A percentile compares a stretch with the other conserved stretches of the same genome.
phyloP scores from a whole-genome alignment of 2,113 vertebrate genomes.

The Kryptolebias marmoratus region DNA sequence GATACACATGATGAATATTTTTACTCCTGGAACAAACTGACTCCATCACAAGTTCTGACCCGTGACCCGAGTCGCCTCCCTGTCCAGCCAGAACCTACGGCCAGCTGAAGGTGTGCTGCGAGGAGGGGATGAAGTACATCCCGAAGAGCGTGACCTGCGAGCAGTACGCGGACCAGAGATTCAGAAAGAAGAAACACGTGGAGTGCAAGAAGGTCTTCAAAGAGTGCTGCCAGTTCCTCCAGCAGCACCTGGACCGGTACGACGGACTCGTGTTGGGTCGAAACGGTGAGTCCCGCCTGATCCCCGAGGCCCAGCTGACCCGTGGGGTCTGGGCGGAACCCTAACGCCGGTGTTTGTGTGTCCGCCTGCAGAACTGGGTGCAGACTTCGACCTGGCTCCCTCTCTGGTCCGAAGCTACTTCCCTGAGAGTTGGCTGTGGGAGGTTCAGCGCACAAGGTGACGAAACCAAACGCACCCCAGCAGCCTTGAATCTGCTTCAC shows the following conservation, averaged over 20 bases:
- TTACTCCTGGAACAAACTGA: too few relatives aligned
- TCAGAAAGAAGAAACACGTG: rapidly evolving
- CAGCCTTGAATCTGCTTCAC: background rate
- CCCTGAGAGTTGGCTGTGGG: slow-evolving; percentile 97
- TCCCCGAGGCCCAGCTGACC: background rate
- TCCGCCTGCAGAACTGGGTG: slow-evolving; percentile 74
- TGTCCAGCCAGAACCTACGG: background rate
- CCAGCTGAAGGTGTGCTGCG: slow-evolving; percentile 60
- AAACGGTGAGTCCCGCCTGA: slow-evolving; percentile 76
- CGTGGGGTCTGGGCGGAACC: background rate
- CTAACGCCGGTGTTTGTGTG: slow-evolving; percentile 1
- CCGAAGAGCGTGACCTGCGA: slow-evolving; percentile 75
- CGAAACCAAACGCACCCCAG: slow-evolving; percentile 7
- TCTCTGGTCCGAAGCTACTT: slow-evolving; percentile 89
- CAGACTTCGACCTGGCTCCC: slow-evolving; percentile 71
- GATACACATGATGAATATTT: too few relatives aligned
- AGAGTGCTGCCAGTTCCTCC: slow-evolving; percentile 79
- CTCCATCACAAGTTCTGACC: too few relatives aligned
- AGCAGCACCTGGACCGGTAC: slow-evolving; percentile 3
- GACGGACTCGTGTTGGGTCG: slow-evolving; percentile 70
- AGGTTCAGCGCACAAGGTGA: slow-evolving; percentile 82
- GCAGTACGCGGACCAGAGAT: slow-evolving; percentile 12
- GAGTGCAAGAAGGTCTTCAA: slow-evolving; percentile 68
- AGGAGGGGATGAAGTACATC: slow-evolving; percentile 60
- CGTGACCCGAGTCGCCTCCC: background rate